Conservation (phyloP, 2,888 invertebrate species). For the Drosophila mulleri region DNA sequence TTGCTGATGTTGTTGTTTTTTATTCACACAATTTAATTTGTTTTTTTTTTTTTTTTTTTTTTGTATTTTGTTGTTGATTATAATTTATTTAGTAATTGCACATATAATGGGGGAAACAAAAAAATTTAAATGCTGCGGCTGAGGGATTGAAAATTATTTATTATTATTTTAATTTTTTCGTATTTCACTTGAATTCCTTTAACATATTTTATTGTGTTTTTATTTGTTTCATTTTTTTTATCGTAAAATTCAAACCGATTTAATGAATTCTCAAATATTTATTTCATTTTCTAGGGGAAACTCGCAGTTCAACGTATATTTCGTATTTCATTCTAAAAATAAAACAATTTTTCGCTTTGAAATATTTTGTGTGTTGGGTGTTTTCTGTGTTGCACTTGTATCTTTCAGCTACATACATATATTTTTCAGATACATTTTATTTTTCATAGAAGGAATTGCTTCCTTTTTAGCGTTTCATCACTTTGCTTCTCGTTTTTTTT, state of each 20-base stretch:
- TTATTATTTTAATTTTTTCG: conserved; percentile 18
- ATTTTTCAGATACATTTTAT: conserved; percentile 39
- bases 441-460: conserved; percentile 3
- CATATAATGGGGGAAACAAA: conserved; percentile 61
- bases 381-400: conserved; percentile 56
- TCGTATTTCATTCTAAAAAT: conserved; percentile 52
- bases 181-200: conserved; percentile 18
- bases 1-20: conserved; percentile 35
- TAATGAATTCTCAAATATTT: conserved; percentile 51
- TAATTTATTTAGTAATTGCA: conserved; percentile 74
- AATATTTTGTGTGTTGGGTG: conserved; percentile 31
- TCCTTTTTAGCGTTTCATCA: conserved; percentile 12
- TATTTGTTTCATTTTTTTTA: not conserved
- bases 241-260: conserved; percentile 31
- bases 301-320: conserved; percentile 41
- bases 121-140: conserved; percentile 64
- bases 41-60: conserved; percentile 15
- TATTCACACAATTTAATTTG: conserved; percentile 69
- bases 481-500: not conserved
- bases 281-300: conserved; percentile 16
- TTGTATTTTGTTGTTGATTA: conserved; percentile 40
- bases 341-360: conserved; percentile 58
- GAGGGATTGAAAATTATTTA: conserved; percentile 18
- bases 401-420: conserved; percentile 41
- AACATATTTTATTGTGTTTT: not conserved